Conservation (phyloP, 2,797 vertebrate genomes). For the Pangasius macronema region DNA sequence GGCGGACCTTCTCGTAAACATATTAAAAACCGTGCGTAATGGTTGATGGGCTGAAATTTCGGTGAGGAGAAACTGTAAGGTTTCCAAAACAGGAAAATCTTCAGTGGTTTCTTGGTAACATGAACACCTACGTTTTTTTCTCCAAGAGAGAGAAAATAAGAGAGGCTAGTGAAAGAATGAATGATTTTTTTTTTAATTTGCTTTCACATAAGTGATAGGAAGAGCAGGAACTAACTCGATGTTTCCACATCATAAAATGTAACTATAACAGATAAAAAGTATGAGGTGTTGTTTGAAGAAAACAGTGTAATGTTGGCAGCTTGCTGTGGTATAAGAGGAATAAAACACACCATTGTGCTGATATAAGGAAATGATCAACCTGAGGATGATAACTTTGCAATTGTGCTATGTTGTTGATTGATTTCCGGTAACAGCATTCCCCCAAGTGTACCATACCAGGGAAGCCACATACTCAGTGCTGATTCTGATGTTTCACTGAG, state of each 20-base stretch:
- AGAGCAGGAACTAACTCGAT: no score
- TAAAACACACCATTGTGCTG: not conserved
- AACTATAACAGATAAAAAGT: not conserved
- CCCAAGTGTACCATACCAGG: not conserved
- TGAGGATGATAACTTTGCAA: not conserved
- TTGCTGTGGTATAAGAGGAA: not conserved
- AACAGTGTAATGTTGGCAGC: not conserved
- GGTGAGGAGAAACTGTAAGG: not conserved
- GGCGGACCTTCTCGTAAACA: not conserved
- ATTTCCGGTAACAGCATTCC: not conserved
- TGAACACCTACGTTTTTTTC: no score
- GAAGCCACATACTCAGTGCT: not conserved
- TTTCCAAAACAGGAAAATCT: not conserved
- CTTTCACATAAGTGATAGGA: no score
- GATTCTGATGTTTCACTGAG: not conserved
- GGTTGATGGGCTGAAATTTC: not conserved
- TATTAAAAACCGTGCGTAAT: not conserved
- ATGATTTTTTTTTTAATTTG: no score
- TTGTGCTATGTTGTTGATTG: not conserved
- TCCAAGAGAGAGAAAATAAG: not conserved
- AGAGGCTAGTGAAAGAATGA: not conserved
- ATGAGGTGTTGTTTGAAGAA: not conserved
- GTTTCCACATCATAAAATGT: no score
- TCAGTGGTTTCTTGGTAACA: no score
- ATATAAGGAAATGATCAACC: not conserved